Evolutionary conservation across 2,888 invertebrate genomes (phyloP), one percentile per base, ranked within the genome.

Genomic region (Gari tellinella): DNA sequence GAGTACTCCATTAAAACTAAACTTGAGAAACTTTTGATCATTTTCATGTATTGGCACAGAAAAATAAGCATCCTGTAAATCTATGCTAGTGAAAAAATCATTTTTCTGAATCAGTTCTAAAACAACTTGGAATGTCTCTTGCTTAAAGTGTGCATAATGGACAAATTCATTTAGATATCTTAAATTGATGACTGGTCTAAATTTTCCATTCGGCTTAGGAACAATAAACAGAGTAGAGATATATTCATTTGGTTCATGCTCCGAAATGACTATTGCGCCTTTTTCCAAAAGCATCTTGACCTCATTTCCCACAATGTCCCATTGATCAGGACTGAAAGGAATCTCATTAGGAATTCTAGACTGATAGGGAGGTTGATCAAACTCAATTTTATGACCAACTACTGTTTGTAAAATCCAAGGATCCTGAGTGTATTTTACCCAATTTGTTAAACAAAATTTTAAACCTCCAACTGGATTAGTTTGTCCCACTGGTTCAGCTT

Each of bases 281-380:
- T n/a, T n/a, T n/a, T n/a, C n/a, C n/a, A n/a, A n/a, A n/a, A n/a
- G 65, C 65, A 17, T 49, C 60, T 43, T 65, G 8, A 64, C 52
- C 38, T 69, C 63, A 26, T 57, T 38, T 41, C 58, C 43, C 14
- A 69, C 69, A 57, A 51, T 57, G 8, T 52, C 8, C 63, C 45
- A 37, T 37, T 63, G 49, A 23, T 51, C 43, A 1, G 4, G 8
- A 38, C 57, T 25, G 38, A 69, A 69, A 26, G 63, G 52, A 26
- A 69, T 69, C 26, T 69, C 63, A 51, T 63, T 62, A 37, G 58
- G 69, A 15, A 57, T 15, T 45, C n/a, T 64, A 7, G 23, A 21
- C 43, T 69, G 63, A 25, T 25, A 41, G 7, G 56, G 63, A 21
- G 17, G 1, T n/a, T n/a, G n/a, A n/a, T n/a, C n/a, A n/a, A n/a